Evolutionary conservation across 2,113 vertebrate species (phyloP).

Genomic region (Ceyx margarethae): DNA sequence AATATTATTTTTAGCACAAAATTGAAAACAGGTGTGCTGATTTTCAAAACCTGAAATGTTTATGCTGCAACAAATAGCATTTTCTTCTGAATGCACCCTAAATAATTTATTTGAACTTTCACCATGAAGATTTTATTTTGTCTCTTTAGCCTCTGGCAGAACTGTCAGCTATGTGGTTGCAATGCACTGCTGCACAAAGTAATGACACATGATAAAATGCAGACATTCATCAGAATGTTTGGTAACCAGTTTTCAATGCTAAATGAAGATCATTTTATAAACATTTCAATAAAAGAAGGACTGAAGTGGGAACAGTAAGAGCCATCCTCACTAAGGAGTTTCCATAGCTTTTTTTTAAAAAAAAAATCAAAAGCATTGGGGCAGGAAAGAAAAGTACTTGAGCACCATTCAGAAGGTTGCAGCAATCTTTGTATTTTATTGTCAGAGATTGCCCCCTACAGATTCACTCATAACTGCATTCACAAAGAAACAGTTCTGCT

Average conservation of each 20-base stretch:
- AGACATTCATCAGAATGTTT: not conserved
- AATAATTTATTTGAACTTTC: conserved; percentile 7
- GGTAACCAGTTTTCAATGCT: not conserved
- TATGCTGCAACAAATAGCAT: not conserved
- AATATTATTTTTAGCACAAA: not conserved
- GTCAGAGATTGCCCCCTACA: conserved; percentile 75
- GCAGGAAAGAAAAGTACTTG: not conserved
- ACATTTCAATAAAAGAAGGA: not conserved
- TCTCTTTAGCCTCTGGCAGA: not conserved
- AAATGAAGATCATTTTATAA: not conserved
- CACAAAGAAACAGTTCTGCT: not conserved
- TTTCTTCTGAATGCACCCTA: not conserved
- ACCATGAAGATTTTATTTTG: not conserved
- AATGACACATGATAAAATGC: not conserved
- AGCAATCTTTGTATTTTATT: conserved; percentile 12
- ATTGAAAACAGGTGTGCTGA: not conserved
- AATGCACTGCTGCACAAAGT: not conserved
- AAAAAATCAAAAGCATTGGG: not conserved
- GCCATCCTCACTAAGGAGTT: not conserved
- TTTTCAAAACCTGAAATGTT: not conserved
- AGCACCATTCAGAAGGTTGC: not conserved
- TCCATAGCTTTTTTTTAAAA: not conserved
- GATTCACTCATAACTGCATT: conserved; percentile 43
- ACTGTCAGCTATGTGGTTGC: not conserved
- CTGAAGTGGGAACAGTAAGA: not conserved